Percentiles rank a stretch among this genome's conserved stretches.
phyloP scores from a whole-genome alignment of 1,140 invertebrate genomes.

The Archivesica marissinica region DNA sequence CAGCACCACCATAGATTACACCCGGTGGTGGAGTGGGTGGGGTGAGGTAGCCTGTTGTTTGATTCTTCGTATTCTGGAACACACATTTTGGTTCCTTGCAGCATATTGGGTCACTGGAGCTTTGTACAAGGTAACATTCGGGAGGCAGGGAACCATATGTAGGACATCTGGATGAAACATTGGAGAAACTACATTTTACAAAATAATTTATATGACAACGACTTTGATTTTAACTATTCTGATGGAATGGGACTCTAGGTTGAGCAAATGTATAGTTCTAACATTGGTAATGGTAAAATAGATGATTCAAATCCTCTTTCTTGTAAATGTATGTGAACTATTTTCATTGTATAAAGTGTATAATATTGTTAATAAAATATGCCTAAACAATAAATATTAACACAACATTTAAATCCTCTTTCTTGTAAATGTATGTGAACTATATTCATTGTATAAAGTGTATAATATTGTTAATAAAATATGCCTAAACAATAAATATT shows the following conservation, averaged over 20 bases:
- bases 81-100: slow-evolving; percentile 53
- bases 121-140: slow-evolving; percentile 29
- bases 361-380: background rate
- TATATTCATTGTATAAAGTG: no score
- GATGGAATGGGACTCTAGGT: background rate
- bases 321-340: no score
- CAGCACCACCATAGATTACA: slow-evolving; percentile 42
- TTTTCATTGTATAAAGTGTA: no score
- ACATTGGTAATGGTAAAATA: background rate
- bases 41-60: slow-evolving; percentile 49
- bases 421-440: no score
- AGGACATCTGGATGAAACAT: slow-evolving; percentile 37
- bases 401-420: no score
- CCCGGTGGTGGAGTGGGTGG: slow-evolving; percentile 55
- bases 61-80: slow-evolving; percentile 42
- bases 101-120: slow-evolving; percentile 42
- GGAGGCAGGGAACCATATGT: slow-evolving; percentile 26
- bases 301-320: background rate
- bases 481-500: background rate
- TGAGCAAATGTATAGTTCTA: background rate
- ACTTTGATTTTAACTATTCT: background rate
- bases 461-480: background rate
- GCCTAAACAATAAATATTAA: background rate
- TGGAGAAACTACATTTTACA: background rate
- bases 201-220: background rate